phyloP scores from a whole-genome alignment of 2,113 vertebrate species.

The Misgurnus mizolepis region DNA sequence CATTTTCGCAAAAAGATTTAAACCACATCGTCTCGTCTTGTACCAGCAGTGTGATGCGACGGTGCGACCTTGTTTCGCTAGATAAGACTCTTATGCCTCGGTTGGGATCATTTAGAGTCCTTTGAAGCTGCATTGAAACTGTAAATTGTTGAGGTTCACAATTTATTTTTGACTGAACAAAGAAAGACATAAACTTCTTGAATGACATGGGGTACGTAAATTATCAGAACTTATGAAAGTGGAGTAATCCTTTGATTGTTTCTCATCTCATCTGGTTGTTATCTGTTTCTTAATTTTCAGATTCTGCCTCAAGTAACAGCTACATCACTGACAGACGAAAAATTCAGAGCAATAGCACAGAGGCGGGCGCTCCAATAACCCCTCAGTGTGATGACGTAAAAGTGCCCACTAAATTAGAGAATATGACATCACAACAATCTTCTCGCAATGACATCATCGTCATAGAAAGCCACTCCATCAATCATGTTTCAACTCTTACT shows the following conservation, averaged over 20 bases:
- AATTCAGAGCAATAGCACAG: background rate
- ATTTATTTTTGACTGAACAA: too few relatives aligned
- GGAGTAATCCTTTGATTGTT: background rate
- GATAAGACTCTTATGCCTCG: background rate
- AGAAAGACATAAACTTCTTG: too few relatives aligned
- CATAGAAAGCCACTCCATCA: conserved; percentile 31
- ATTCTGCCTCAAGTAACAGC: conserved; percentile 1
- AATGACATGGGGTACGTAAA: too few relatives aligned
- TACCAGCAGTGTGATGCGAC: too few relatives aligned
- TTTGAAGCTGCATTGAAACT: too few relatives aligned
- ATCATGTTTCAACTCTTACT: conserved; percentile 45
- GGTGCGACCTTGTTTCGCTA: too few relatives aligned
- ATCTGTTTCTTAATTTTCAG: background rate
- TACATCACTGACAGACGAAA: background rate
- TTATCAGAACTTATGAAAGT: too few relatives aligned
- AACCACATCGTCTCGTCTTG: too few relatives aligned
- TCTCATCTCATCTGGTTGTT: background rate
- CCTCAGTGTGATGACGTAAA: conserved; percentile 7
- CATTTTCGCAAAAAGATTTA: too few relatives aligned
- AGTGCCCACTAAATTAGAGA: background rate
- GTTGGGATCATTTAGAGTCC: too few relatives aligned
- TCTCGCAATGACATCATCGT: conserved; percentile 19
- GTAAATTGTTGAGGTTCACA: too few relatives aligned
- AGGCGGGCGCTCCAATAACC: background rate
- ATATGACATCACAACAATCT: conserved; percentile 7